phyloP scores from a whole-genome alignment of 2,797 vertebrate genomes.

The Hydrophis major region DNA sequence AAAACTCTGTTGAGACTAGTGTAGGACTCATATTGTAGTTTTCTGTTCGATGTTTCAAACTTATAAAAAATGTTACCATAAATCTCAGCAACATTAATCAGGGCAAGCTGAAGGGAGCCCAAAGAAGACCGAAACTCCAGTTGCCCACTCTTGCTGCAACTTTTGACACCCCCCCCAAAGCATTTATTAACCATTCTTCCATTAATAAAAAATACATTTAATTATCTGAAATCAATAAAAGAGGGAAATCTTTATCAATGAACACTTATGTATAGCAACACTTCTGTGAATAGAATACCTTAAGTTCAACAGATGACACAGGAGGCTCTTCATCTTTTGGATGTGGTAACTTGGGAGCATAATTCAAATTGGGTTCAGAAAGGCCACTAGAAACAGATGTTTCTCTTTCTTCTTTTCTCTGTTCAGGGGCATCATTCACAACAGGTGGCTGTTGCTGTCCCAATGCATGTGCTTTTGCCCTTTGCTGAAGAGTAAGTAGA shows the following conservation, averaged over 20 bases:
- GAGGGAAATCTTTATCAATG: neutral
- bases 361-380: conserved; percentile 68
- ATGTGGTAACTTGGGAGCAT: conserved; percentile 79
- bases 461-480: conserved; percentile 79
- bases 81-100: neutral
- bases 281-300: conserved; percentile 66
- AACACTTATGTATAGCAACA: neutral
- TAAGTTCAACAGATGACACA: conserved; percentile 80
- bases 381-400: conserved; percentile 54
- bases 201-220: neutral
- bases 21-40: neutral
- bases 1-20: neutral
- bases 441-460: conserved; percentile 68
- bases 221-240: conserved; percentile 6
- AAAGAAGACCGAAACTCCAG: neutral
- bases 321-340: conserved; percentile 84
- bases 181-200: neutral
- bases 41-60: neutral
- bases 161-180: neutral
- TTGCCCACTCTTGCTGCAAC: neutral
- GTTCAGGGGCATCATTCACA: conserved; percentile 63
- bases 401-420: conserved; percentile 64
- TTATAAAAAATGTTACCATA: neutral
- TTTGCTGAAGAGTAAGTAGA: conserved; percentile 86
- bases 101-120: neutral